Evolutionary conservation across 2,113 vertebrate genomes (phyloP).

Genomic region (Lophura nycthemera): DNA sequence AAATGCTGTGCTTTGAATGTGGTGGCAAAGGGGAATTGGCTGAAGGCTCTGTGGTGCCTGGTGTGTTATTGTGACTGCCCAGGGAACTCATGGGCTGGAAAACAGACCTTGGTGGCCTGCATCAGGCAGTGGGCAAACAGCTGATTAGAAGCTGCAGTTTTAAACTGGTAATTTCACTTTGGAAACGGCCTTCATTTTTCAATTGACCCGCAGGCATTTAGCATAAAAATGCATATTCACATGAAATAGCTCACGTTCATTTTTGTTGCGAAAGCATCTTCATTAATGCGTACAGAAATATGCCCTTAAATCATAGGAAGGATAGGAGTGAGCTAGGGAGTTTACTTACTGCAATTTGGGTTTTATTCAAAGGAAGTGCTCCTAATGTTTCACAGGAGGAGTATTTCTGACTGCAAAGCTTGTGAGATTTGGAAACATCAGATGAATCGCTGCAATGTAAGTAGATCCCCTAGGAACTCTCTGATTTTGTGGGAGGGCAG

Average conservation of each 20-base stretch:
- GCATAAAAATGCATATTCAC: background rate
- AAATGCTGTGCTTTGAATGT: background rate
- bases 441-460: background rate
- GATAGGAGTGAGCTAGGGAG: background rate
- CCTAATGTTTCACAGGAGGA: background rate
- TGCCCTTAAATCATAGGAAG: background rate
- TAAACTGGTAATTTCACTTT: background rate
- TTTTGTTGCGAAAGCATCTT: background rate
- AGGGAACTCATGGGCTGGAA: rapidly evolving
- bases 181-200: background rate
- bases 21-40: background rate
- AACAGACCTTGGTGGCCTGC: background rate
- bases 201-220: background rate
- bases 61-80: background rate
- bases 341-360: background rate
- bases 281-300: background rate
- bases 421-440: background rate
- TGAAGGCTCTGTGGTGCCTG: background rate
- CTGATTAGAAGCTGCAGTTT: background rate
- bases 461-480: rapidly evolving
- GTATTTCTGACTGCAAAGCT: background rate
- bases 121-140: background rate
- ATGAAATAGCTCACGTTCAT: background rate
- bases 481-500: background rate
- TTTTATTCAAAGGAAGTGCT: background rate